These are phyloP conservation scores for Porites cylindrica DNA, from an alignment of 92 coral and sea anemone genomes.

Conservation along the genomic window DNA sequence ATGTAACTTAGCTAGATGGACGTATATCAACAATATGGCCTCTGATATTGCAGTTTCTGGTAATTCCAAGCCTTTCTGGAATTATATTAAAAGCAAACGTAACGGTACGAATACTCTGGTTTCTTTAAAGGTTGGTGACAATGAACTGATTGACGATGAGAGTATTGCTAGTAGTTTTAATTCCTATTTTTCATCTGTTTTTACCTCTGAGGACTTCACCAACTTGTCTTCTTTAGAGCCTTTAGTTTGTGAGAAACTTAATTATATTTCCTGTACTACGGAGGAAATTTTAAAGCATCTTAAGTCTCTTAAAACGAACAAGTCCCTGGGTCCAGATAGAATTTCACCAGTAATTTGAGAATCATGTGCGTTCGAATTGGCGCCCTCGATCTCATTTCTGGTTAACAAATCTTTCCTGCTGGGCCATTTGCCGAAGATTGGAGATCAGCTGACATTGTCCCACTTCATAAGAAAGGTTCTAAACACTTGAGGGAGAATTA, in stretches of 20 bases:
- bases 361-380: constrained; percentile 9
- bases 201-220: too few species aligned
- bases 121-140: too few species aligned
- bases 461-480: constrained; percentile 1
- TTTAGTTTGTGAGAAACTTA: constrained; percentile 8
- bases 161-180: neutral
- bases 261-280: constrained; percentile 9
- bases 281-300: constrained; percentile 5
- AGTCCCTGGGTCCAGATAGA: neutral
- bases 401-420: neutral
- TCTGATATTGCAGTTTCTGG: too few species aligned
- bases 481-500: neutral
- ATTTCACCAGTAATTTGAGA: constrained; percentile 5
- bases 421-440: constrained; percentile 4
- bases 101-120: too few species aligned
- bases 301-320: neutral
- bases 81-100: too few species aligned
- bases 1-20: too few species aligned
- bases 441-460: constrained; percentile 11
- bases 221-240: neutral
- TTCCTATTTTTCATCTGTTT: too few species aligned
- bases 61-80: too few species aligned
- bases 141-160: too few species aligned
- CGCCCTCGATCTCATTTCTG: constrained; percentile 14
- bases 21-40: too few species aligned